Evolutionary conservation across 2,888 invertebrate species (phyloP).

Genomic region (Coelopa pilipes): DNA sequence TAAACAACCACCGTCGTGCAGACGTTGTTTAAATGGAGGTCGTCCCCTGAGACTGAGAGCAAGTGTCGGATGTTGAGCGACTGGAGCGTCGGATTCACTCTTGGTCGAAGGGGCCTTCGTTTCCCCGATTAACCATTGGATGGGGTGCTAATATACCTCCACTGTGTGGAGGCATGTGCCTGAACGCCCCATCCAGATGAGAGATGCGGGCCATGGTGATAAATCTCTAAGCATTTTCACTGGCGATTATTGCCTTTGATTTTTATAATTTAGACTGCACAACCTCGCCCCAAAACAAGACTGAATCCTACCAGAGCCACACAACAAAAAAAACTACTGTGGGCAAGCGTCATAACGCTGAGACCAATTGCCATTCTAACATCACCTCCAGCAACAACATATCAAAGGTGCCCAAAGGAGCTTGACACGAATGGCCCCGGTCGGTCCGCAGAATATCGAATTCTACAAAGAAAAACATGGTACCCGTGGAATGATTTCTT

Average conservation of each 20-base stretch:
- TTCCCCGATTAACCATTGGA: too few species aligned
- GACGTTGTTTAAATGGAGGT: conserved; percentile 64
- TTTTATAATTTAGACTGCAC: conserved; percentile 43
- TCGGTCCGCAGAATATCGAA: too few species aligned
- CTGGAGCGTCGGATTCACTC: too few species aligned
- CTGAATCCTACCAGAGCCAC: not conserved
- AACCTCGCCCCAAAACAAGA: conserved; percentile 36
- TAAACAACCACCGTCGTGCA: conserved; percentile 64
- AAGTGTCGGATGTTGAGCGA: too few species aligned
- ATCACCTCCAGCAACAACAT: conserved; percentile 24
- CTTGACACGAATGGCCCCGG: too few species aligned
- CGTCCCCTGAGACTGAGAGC: conserved; percentile 58
- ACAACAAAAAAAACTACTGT: conserved; percentile 1
- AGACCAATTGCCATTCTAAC: conserved; percentile 38
- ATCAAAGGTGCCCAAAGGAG: too few species aligned
- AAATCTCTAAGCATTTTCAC: conserved; percentile 35
- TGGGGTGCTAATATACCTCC: too few species aligned
- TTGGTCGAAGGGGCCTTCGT: too few species aligned
- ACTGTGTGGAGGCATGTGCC: not conserved
- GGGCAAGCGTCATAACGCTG: conserved; percentile 54
- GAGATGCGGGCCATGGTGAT: conserved; percentile 25
- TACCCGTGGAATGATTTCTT: too few species aligned
- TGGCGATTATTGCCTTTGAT: conserved; percentile 6
- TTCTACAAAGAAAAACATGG: too few species aligned
- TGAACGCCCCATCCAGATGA: not conserved